Evolutionary conservation across 1,140 invertebrate genomes (phyloP).

Genomic region (Agrilus planipennis): DNA sequence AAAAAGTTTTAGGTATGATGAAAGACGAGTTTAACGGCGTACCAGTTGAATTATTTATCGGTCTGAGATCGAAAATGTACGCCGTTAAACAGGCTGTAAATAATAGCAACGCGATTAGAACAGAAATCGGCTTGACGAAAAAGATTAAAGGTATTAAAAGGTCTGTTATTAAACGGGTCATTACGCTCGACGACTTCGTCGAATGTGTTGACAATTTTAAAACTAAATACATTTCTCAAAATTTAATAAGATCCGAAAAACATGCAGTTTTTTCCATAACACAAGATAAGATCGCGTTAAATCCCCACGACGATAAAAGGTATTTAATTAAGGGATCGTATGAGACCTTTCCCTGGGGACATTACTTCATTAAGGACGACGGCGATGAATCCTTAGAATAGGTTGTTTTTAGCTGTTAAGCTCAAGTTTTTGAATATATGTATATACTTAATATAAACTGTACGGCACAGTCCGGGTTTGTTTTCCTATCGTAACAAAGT

Average conservation of each 20-base stretch:
- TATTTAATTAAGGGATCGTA: conserved; percentile 5
- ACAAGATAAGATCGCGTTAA: conserved; percentile 19
- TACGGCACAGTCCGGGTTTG: too few species aligned
- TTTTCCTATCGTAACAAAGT: too few species aligned
- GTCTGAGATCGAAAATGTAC: conserved; percentile 36
- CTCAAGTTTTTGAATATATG: too few species aligned
- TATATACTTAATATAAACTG: too few species aligned
- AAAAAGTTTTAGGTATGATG: conserved; percentile 38
- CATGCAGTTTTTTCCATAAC: conserved; percentile 16
- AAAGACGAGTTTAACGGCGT: conserved; percentile 37
- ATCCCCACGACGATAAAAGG: conserved; percentile 13
- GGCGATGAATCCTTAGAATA: too few species aligned
- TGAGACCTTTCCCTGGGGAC: conserved; percentile 6
- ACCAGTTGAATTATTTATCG: conserved; percentile 32
- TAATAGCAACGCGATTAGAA: conserved; percentile 21
- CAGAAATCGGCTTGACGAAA: conserved; percentile 15
- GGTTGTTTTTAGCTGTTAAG: too few species aligned
- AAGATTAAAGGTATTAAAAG: conserved; percentile 8
- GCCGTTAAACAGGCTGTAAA: conserved; percentile 16
- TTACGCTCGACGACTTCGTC: conserved; percentile 21
- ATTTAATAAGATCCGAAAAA: conserved; percentile 13
- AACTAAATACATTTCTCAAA: conserved; percentile 7
- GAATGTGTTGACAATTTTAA: conserved; percentile 13
- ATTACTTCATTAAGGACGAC: too few species aligned
- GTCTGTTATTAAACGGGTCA: background rate